Evolutionary conservation across 1,140 invertebrate genomes (phyloP), one percentile per base, ranked within the genome.

Genomic region (Amyelois transitella): DNA sequence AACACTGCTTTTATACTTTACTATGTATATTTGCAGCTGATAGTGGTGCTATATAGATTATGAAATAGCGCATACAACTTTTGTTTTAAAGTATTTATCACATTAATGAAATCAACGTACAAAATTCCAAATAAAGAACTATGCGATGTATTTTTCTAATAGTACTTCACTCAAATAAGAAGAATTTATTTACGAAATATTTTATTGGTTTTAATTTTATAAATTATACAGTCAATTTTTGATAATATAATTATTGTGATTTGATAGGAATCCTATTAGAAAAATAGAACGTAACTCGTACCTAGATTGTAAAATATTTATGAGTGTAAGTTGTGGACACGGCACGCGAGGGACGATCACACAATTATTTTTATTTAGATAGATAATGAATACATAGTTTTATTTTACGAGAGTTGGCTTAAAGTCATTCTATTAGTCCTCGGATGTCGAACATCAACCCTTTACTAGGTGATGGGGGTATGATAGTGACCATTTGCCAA

Each of bases 31-130:
- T 73, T 74, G 65, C 74, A 78, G 83, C 83, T 86, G 83, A 85
- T 55, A 67, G 75, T 85, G 83, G 83, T 86, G 83, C 83, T 86
- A 86, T 82, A 84, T 62, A 69, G 77, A 77, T 55, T 70, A 70
- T 75, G 68, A 20, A 62, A 72, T 74, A 72, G 60, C 62, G 66
- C 72, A 71, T 70, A 73, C 69, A 61, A 64, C 55, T 24, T 38
- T 20, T 47, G 19, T 47, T 19, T 18, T 20, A 63, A 61, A 64
- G 21, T 68, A 69, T 20, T 52, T 45, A 32, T 43, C 51, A 51
- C 24, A 32, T 45, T 62, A 66, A 64, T 62, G 54, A 64, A 63
- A 69, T 54, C 55, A 50, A 65, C 64, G 62, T 71, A 74, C 65
- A 70, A 72, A 71, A 59, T 60, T 58, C 50, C 8, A 47, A 47